Percentiles rank a stretch among this genome's conserved stretches.
phyloP scores from a whole-genome alignment of 2,888 invertebrate species.

The Sarcophaga subvicina region DNA sequence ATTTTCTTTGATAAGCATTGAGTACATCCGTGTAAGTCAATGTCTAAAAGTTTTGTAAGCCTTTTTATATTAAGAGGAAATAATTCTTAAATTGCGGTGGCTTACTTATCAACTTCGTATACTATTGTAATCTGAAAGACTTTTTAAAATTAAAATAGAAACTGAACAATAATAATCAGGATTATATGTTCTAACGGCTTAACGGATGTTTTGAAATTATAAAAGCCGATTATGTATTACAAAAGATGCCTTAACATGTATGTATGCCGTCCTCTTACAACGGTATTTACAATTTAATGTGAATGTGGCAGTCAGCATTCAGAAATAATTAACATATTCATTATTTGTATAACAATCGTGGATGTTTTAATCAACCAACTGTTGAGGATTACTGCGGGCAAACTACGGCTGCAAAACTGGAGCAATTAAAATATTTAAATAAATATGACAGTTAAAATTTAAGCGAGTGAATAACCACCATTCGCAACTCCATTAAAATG shows the following conservation, averaged over 20 bases:
- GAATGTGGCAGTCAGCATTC: background rate
- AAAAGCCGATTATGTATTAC: background rate
- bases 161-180: too few relatives aligned
- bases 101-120: too few relatives aligned
- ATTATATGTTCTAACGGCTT: too few relatives aligned
- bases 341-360: background rate
- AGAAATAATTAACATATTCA: constrained; percentile 21
- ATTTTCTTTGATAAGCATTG: too few relatives aligned
- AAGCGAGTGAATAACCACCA: background rate
- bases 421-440: constrained; percentile 38
- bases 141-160: too few relatives aligned
- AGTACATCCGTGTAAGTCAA: too few relatives aligned
- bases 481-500: background rate
- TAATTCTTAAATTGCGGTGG: too few relatives aligned
- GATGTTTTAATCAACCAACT: background rate
- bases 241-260: background rate
- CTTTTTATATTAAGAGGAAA: too few relatives aligned
- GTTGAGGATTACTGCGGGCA: background rate
- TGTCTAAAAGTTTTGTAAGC: too few relatives aligned
- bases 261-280: background rate
- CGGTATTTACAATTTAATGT: background rate
- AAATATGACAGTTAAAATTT: constrained; percentile 36
- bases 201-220: too few relatives aligned
- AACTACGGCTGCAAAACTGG: background rate
- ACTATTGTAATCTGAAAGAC: too few relatives aligned